Conservation (phyloP, 2,113 vertebrate species). For the Ifrita kowaldi region DNA sequence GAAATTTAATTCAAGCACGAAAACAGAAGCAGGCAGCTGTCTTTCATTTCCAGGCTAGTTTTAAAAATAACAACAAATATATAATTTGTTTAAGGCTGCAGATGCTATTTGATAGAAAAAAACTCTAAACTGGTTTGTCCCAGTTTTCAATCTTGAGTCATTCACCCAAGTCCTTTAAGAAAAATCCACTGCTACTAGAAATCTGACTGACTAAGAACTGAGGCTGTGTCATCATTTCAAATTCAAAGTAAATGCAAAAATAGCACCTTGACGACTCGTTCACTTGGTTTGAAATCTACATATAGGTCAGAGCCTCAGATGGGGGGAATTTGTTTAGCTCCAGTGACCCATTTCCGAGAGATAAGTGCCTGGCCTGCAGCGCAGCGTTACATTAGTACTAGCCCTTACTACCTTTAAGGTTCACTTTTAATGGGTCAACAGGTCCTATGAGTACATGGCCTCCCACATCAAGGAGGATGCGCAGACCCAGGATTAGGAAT, state of each 20-base stretch:
- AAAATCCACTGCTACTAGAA: conserved; percentile 42
- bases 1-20: not conserved
- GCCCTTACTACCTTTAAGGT: not conserved
- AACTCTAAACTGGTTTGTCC: not conserved
- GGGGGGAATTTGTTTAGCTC: not conserved
- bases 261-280: not conserved
- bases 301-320: conserved; percentile 4
- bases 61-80: conserved; percentile 5
- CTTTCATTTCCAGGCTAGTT: conserved; percentile 9
- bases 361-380: not conserved
- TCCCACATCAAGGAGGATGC: not conserved
- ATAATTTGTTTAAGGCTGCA: not conserved
- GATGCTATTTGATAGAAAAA: not conserved
- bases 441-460: not conserved
- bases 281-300: not conserved
- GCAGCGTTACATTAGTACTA: not conserved
- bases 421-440: not conserved
- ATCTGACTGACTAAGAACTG: conserved; percentile 23
- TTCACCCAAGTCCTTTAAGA: conserved; percentile 18
- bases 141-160: conserved; percentile 41
- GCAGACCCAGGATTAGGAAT: not conserved
- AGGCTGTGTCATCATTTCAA: not conserved
- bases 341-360: conserved; percentile 26
- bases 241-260: conserved; percentile 50
- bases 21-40: conserved; percentile 14